A percentile compares a stretch with the other conserved stretches of the same genome.
phyloP scores from a whole-genome alignment of 2,888 invertebrate genomes.

The Argyresthia albistria region DNA sequence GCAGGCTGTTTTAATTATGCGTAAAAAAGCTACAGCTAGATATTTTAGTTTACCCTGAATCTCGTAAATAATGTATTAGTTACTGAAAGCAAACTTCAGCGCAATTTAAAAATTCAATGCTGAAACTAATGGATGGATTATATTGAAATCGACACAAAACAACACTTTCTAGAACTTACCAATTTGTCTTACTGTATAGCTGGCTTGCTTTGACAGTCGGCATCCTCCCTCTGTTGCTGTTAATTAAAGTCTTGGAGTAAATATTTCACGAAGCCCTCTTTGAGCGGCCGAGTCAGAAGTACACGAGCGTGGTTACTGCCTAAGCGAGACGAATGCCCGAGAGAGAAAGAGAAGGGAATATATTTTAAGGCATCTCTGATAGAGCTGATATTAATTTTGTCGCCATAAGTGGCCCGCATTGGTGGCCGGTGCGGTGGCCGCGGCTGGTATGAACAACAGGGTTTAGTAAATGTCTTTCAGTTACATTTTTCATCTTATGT shows the following conservation, averaged over 20 bases:
- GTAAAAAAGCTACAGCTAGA: no score
- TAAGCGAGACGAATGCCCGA: background rate
- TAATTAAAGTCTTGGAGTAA: constrained; percentile 33
- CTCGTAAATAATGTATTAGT: no score
- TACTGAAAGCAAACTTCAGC: no score
- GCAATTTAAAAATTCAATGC: background rate
- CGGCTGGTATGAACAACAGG: no score
- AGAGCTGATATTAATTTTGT: background rate
- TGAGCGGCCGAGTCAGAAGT: constrained; percentile 5
- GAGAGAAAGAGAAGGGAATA: background rate
- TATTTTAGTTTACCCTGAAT: no score
- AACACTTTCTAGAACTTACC: background rate
- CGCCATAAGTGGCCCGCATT: background rate
- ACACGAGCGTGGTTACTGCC: no score
- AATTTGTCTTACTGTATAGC: background rate
- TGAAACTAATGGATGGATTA: background rate
- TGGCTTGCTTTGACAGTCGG: constrained; percentile 39
- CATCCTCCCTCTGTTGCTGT: constrained; percentile 33
- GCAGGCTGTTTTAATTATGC: no score
- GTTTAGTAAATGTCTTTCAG: no score
- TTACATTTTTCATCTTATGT: no score
- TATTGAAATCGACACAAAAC: background rate
- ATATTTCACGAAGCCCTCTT: constrained; percentile 22
- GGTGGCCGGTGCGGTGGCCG: background rate
- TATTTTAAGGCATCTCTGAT: background rate